A percentile compares a stretch with the other conserved stretches of the same genome.
Evolutionary conservation across 2,888 invertebrate species (phyloP).

Genomic region (Dicroscelio sp.): DNA sequence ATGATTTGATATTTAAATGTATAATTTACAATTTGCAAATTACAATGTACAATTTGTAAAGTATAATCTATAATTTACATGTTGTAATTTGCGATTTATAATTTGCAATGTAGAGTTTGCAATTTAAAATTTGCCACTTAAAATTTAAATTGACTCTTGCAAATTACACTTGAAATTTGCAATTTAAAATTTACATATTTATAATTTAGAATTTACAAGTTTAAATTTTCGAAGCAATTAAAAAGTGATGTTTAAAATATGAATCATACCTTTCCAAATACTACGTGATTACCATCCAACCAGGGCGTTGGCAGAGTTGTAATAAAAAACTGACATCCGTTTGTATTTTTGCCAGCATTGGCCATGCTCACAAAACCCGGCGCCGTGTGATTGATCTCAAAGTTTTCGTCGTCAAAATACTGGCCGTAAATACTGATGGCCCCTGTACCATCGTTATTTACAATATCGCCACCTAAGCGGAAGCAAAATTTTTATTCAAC

Average conservation of each 20-base stretch:
- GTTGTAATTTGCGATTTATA: too few species aligned
- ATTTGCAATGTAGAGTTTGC: too few species aligned
- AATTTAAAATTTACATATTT: not conserved
- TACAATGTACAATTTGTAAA: too few species aligned
- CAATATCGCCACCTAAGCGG: constrained; percentile 95
- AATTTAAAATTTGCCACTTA: too few species aligned
- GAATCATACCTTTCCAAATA: constrained; percentile 97
- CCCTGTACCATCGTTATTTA: constrained; percentile 96
- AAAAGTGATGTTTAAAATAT: too few species aligned
- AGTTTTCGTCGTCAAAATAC: constrained; percentile 97
- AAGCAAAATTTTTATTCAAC: not conserved
- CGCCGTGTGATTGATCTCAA: constrained; percentile 95
- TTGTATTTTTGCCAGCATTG: constrained; percentile 96
- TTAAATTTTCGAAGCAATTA: too few species aligned
- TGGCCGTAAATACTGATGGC: constrained; percentile 97
- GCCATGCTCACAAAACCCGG: constrained; percentile 98
- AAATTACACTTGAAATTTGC: too few species aligned
- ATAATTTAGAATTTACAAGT: not conserved
- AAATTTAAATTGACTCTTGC: too few species aligned
- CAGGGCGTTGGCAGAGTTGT: constrained; percentile 97
- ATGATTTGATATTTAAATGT: too few species aligned
- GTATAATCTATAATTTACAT: too few species aligned
- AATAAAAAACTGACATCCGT: constrained; percentile 98
- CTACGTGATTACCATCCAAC: constrained; percentile 97
- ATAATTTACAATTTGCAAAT: too few species aligned